Conservation (phyloP, 2,888 invertebrate genomes). For the Drosophila paracracens region DNA sequence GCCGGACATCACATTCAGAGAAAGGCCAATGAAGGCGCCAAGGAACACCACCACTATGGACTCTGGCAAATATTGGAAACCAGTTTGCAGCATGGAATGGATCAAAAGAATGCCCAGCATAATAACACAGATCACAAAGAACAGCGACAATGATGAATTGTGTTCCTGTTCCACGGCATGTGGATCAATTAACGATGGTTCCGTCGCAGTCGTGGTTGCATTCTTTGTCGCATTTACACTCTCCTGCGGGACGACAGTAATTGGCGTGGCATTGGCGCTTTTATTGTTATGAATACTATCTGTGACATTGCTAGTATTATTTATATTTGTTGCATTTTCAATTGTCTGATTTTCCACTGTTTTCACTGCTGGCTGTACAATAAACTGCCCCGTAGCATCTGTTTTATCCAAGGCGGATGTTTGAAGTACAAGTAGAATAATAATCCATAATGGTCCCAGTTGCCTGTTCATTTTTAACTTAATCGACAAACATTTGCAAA, state of each 20-base stretch:
- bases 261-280: constrained; percentile 14
- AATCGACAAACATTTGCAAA: neutral
- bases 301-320: constrained; percentile 15
- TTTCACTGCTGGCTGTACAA: neutral
- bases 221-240: constrained; percentile 57
- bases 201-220: constrained; percentile 87
- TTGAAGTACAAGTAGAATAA: constrained; percentile 18
- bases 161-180: constrained; percentile 98
- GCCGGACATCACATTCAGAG: constrained; percentile 94
- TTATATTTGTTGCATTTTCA: constrained; percentile 9
- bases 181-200: constrained; percentile 93
- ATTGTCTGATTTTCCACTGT: constrained; percentile 9
- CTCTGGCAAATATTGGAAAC: constrained; percentile 98
- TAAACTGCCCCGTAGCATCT: constrained; percentile 1
- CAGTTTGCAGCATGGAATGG: constrained; percentile 97
- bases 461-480: constrained; percentile 41
- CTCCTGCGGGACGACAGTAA: constrained; percentile 7
- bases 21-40: constrained; percentile 96
- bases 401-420: constrained; percentile 21
- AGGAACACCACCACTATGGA: constrained; percentile 98
- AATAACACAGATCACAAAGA: constrained; percentile 97
- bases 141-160: constrained; percentile 98
- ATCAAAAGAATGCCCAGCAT: constrained; percentile 97
- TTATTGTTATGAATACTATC: neutral
- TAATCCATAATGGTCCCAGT: constrained; percentile 26